Conservation (phyloP, 2,888 invertebrate species). For the Drosophila tripunctata region DNA sequence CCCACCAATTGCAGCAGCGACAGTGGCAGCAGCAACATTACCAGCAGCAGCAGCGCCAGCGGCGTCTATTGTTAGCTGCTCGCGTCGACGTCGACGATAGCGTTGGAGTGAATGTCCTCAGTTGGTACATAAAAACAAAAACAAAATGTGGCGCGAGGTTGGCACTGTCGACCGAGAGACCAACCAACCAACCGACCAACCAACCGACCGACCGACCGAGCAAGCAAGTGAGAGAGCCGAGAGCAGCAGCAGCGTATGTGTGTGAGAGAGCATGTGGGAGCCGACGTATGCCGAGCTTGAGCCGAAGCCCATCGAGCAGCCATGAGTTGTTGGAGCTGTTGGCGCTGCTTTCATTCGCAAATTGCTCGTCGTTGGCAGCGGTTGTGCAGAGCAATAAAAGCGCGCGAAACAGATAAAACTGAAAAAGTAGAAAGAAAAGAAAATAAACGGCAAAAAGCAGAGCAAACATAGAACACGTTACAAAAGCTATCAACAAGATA, state of each 20-base stretch:
- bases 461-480: conserved; percentile 48
- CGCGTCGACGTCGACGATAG: conserved; percentile 45
- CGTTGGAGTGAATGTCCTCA: conserved; percentile 84
- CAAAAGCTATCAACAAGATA: conserved; percentile 49
- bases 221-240: conserved; percentile 6
- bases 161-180: conserved; percentile 50
- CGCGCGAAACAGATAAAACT: conserved; percentile 54
- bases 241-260: too few species aligned
- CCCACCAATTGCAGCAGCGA: conserved; percentile 46
- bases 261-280: conserved; percentile 9
- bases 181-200: too few species aligned
- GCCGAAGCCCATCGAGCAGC: conserved; percentile 29
- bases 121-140: conserved; percentile 82
- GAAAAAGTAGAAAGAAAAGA: conserved; percentile 33
- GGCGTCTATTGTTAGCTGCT: conserved; percentile 75
- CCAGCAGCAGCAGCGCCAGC: conserved; percentile 48
- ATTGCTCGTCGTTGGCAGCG: conserved; percentile 84
- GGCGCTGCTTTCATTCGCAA: conserved; percentile 83
- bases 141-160: conserved; percentile 82
- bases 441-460: conserved; percentile 29
- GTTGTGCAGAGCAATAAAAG: conserved; percentile 75
- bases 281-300: conserved; percentile 32
- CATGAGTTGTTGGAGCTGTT: conserved; percentile 55
- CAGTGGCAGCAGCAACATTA: conserved; percentile 31
- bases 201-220: background rate